Conservation (phyloP, 2,797 vertebrate species). For the Apogon talboti region DNA sequence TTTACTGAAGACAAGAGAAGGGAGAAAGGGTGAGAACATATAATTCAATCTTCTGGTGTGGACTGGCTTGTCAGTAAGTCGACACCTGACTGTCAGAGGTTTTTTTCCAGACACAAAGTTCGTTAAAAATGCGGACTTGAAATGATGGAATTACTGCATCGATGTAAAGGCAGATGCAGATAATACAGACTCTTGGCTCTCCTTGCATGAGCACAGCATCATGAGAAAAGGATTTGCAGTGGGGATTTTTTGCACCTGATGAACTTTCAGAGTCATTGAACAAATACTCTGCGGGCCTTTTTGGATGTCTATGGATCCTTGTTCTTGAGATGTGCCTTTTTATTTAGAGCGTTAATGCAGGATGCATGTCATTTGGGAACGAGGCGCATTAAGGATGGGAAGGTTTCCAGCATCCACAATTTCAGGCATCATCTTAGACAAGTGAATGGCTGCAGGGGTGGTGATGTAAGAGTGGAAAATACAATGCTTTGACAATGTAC, state of each 20-base stretch:
- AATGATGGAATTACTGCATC: no score
- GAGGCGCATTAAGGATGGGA: neutral
- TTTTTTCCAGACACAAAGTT: constrained; percentile 27
- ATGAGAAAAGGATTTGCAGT: no score
- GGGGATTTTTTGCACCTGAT: no score
- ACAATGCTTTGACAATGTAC: neutral
- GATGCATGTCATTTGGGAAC: no score
- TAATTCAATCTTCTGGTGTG: constrained; percentile 27
- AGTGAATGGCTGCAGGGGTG: neutral
- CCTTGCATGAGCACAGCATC: no score
- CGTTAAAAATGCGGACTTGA: no score
- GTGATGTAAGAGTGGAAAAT: neutral
- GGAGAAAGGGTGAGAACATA: constrained; percentile 15
- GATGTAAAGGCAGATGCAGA: no score
- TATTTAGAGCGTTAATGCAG: neutral
- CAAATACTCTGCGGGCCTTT: neutral
- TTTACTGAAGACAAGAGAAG: constrained; percentile 26
- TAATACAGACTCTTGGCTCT: no score
- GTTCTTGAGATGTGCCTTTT: no score
- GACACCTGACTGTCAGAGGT: constrained; percentile 7
- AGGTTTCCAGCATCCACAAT: neutral
- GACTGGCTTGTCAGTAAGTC: constrained; percentile 27
- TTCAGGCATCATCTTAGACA: neutral
- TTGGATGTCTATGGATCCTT: no score
- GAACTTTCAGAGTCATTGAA: no score